Base-by-base conservation (phyloP, 2,797 vertebrate species). In the Hydrolagus colliei region DNA sequence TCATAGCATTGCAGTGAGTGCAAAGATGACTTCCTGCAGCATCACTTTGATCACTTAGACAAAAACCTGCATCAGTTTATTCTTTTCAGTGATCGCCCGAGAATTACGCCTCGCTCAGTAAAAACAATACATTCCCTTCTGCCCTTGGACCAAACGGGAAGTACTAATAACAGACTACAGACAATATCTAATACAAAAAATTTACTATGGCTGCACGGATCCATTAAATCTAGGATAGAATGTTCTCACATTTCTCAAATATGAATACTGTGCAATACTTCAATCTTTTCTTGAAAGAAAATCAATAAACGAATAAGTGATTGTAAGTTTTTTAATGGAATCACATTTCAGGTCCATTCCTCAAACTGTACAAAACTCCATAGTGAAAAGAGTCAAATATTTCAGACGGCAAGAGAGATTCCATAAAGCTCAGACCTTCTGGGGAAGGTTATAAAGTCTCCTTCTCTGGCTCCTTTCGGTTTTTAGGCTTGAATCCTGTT, bases 21-120 rank as follows among this genome's bases (percentile, higher is more conserved):
- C 89, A 91, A 89, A 86, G 87, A 89, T 90, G 89, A 86, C 89
- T 90, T 87, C 27, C 27, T 27, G 27, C 87, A 89, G 73, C 89
- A 89, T 90, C 87, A 87, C 91, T 90, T 89, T 22, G 87, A 88
- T 88, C 87, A 89, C 88, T 89, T 86, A 89, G 89, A 89, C 89
- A 90, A 89, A 88, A 88, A 89, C 89, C 88, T 87, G 89, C 88
- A 88, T 86, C 90, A 87, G 27, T 27, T 27, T 27, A 27, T 27
- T 27, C 27, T 27, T 27, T 27, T 27, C 27, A 27, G 27, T 27
- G 27, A 27, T 27, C 27, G 27, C 27, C 27, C 27, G 35, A 41
- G 63, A 18, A 20, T 41, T 82, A 41, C 63, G 16, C 41, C 79
- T 65, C 68, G 78, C 27, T 32, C 27, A 27, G 27, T 68, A 68